Conservation (phyloP, 2,113 vertebrate genomes). For the Sylvicapra grimmia region DNA sequence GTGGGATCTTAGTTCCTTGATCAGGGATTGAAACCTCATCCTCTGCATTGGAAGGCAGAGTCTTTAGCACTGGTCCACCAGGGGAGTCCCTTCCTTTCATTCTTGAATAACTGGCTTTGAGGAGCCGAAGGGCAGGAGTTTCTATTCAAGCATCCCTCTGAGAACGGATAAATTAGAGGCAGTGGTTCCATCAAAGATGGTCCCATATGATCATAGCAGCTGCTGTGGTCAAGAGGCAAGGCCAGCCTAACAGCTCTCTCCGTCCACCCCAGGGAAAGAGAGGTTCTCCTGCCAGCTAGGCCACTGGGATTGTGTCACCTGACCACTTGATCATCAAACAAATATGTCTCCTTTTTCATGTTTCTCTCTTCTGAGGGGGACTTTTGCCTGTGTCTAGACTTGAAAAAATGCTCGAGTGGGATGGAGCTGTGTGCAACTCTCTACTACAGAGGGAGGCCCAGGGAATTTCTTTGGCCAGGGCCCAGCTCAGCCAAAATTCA, state of each 20-base stretch:
- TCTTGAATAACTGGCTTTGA: background rate
- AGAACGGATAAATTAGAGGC: background rate
- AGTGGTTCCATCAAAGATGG: background rate
- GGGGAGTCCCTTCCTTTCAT: background rate
- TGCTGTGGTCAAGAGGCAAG: background rate
- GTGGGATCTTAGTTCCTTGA: background rate
- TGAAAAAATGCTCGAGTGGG: background rate
- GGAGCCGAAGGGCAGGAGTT: background rate
- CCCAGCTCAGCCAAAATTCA: background rate
- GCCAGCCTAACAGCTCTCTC: background rate
- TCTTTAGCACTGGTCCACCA: background rate
- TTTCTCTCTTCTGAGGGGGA: background rate
- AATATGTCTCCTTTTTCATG: background rate
- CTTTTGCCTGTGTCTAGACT: background rate
- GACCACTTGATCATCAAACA: background rate
- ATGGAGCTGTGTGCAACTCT: background rate
- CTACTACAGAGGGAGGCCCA: background rate
- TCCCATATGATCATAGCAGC: background rate
- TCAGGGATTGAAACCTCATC: background rate
- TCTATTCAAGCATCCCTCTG: background rate
- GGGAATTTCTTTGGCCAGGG: background rate
- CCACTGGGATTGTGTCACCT: background rate
- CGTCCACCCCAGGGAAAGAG: background rate
- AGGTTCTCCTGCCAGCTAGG: background rate
- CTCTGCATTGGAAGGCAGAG: background rate